Base-by-base conservation (phyloP, 2,888 invertebrate genomes). In the Lymantria dispar region DNA sequence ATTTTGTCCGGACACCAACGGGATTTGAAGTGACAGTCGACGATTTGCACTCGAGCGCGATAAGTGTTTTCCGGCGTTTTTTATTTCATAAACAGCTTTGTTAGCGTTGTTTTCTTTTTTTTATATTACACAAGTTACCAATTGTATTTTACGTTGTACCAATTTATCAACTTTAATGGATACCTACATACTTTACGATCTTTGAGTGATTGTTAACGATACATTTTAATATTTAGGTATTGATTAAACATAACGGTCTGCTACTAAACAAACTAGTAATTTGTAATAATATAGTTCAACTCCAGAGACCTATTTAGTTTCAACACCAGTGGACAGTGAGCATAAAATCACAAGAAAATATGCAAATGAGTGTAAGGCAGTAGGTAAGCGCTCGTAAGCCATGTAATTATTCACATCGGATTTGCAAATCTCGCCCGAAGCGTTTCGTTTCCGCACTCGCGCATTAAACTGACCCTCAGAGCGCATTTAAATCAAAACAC, bases 391-490 rank as follows among this genome's bases (percentile, higher is more conserved):
- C 76, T 85, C 84, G 83, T 89, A 91, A 89, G 87, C 90, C 87
- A 80, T 83, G 85, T 90, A 90, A 91, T 91, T 91, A 91, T 91
- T 91, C 91, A 88, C 90, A 84, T 87, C 81, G 87, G 88, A 88
- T 89, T 88, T 88, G 86, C 85, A 84, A 88, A 83, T 87, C 79
- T 85, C 83, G 86, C 89, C 87, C 70, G 83, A 68, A 83, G 88
- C 87, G 85, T 80, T 87, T 76, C 80, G 78, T 82, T 84, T 83
- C 85, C 82, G 78, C 80, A 78, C 73, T 74, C 81, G 80, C 79
- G 81, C 78, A 82, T 84, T 83, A 84, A 81, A 88, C 87, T 90
- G 90, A 90, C 90, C 91, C 89, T 85, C 83, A 78, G 81, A 79
- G 80, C 77, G 78, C 79, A 83, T 85, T 85, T 87, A 87, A 90